Percentiles rank a stretch among this genome's conserved stretches.
These are phyloP conservation scores for Seriola dumerili DNA, from an alignment of 2,113 vertebrate species.

Conservation along the genomic window DNA sequence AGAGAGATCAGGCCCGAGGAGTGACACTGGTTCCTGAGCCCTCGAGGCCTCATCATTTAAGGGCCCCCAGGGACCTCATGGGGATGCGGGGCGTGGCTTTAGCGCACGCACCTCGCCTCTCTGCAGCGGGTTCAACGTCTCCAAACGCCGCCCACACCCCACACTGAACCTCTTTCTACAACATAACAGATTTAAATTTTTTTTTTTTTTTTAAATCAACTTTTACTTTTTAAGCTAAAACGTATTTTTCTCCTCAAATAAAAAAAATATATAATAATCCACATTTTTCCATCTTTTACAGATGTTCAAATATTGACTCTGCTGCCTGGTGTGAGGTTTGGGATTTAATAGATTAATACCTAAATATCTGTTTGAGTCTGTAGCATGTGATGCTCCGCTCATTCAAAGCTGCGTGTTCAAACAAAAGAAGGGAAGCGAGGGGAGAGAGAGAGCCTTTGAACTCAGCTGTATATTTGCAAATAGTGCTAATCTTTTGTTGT, in stretches of 20 bases:
- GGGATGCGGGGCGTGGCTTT: constrained; percentile 70
- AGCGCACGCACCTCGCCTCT: constrained; percentile 28
- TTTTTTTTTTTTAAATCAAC: neutral
- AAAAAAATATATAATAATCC: too few species aligned
- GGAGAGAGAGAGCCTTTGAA: constrained; percentile 77
- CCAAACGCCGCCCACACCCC: constrained; percentile 26
- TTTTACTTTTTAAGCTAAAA: neutral
- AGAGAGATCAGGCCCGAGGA: constrained; percentile 30
- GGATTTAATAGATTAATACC: constrained; percentile 14
- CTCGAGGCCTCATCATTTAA: constrained; percentile 76
- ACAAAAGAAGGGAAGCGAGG: constrained; percentile 77
- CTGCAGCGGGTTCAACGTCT: constrained; percentile 20
- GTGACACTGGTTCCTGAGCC: constrained; percentile 5
- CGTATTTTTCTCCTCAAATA: too few species aligned
- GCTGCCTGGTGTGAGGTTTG: neutral
- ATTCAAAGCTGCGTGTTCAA: constrained; percentile 45
- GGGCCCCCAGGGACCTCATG: constrained; percentile 78
- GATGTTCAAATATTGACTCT: neutral
- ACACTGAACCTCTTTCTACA: neutral
- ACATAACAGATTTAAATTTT: neutral
- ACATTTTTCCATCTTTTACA: neutral
- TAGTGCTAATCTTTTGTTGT: constrained; percentile 85
- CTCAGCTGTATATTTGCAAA: constrained; percentile 84
- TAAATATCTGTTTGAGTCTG: neutral
- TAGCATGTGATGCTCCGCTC: constrained; percentile 11